Conservation (phyloP, 2,888 invertebrate species). For the Eudemis profundana region DNA sequence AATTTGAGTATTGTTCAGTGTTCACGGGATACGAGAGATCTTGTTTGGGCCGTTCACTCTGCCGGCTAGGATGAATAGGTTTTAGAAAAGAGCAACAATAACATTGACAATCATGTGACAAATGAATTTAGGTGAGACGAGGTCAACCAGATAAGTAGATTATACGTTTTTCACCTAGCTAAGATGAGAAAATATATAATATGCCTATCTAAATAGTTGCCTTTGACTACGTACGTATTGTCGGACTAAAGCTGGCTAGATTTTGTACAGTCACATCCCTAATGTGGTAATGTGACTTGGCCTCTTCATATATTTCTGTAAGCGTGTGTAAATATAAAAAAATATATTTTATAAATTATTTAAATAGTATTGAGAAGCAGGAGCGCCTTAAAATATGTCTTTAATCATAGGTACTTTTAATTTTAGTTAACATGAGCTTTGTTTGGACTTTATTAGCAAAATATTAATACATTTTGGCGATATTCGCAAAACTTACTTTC, state of each 20-base stretch:
- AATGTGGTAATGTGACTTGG: not conserved
- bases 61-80: too few relatives aligned
- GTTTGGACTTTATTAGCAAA: constrained; percentile 21
- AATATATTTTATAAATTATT: not conserved
- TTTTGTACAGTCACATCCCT: not conserved
- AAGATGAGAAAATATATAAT: too few relatives aligned
- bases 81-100: too few relatives aligned
- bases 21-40: too few relatives aligned
- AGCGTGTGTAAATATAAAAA: not conserved
- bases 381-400: not conserved
- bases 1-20: too few relatives aligned
- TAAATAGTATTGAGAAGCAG: constrained; percentile 3
- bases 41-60: too few relatives aligned
- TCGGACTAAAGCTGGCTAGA: not conserved
- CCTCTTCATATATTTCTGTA: not conserved
- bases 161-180: too few relatives aligned
- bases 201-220: too few relatives aligned
- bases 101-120: too few relatives aligned
- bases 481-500: not conserved
- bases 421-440: constrained; percentile 7
- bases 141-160: too few relatives aligned
- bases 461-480: not conserved
- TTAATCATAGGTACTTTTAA: not conserved
- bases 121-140: too few relatives aligned
- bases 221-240: too few relatives aligned